A percentile compares a stretch with the other conserved stretches of the same genome.
Conservation (phyloP, 2,797 vertebrate species). For the Melopsittacus undulatus region DNA sequence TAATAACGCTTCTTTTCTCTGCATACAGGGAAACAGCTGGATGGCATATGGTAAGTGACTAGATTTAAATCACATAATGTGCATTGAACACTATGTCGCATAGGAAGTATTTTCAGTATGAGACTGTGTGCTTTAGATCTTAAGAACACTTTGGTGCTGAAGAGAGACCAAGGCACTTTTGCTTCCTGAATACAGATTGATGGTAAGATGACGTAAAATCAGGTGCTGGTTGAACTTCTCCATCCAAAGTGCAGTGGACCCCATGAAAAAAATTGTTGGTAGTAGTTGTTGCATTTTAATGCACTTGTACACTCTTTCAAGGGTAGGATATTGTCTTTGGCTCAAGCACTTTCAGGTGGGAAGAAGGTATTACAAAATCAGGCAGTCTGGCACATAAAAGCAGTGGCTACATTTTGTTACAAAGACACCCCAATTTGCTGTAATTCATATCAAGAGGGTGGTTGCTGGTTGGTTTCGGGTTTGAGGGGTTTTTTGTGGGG, state of each 20-base stretch:
- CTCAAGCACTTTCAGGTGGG: neutral
- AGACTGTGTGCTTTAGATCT: neutral
- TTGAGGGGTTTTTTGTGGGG: neutral
- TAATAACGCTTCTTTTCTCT: conserved; percentile 67
- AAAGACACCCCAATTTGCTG: neutral
- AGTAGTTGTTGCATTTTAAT: neutral
- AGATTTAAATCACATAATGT: conserved; percentile 20
- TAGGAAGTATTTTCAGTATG: neutral
- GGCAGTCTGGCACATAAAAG: neutral
- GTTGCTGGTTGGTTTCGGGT: neutral
- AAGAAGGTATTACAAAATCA: neutral
- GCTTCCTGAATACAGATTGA: neutral
- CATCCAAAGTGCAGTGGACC: neutral
- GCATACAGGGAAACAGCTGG: conserved; percentile 95
- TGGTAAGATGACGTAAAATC: neutral
- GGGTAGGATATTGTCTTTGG: neutral
- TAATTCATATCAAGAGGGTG: neutral
- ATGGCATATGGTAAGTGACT: conserved; percentile 94
- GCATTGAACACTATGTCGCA: neutral
- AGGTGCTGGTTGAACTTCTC: neutral
- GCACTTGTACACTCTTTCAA: neutral
- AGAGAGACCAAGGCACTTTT: neutral
- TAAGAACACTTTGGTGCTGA: neutral
- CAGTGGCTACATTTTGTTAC: neutral
- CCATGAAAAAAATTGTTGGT: neutral